A percentile compares a stretch with the other conserved stretches of the same genome.
phyloP scores from a whole-genome alignment of 2,113 vertebrate species.

The Dissostichus mawsoni region DNA sequence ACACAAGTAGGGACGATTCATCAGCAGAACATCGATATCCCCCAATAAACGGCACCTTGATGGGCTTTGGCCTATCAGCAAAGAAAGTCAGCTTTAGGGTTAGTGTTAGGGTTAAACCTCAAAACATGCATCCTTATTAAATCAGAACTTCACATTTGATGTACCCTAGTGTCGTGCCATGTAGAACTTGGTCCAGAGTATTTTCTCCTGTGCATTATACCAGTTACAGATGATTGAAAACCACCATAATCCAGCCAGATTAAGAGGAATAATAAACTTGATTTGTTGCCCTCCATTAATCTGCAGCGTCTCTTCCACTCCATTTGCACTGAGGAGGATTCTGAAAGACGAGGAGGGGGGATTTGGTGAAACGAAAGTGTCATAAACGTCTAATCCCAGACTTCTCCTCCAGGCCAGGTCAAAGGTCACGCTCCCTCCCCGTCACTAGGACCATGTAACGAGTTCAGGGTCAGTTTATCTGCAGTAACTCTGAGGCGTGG shows the following conservation, averaged over 20 bases:
- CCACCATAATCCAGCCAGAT: not conserved
- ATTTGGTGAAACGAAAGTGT: conserved; percentile 59
- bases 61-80: too few species aligned
- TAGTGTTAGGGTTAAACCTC: too few species aligned
- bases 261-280: conserved; percentile 21
- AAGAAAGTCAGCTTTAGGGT: too few species aligned
- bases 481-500: conserved; percentile 11
- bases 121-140: too few species aligned
- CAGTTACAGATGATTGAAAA: conserved; percentile 14
- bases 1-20: too few species aligned
- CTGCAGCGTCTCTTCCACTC: not conserved
- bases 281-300: conserved; percentile 2
- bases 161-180: not conserved
- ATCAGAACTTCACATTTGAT: too few species aligned
- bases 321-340: conserved; percentile 12
- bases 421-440: conserved; percentile 58
- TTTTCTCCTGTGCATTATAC: not conserved
- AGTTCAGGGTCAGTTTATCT: conserved; percentile 31
- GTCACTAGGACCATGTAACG: conserved; percentile 2
- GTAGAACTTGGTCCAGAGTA: not conserved
- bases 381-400: conserved; percentile 59
- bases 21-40: too few species aligned
- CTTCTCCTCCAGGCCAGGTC: conserved; percentile 54
- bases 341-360: conserved; percentile 22
- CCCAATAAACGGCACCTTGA: too few species aligned